Percentiles rank a stretch among this genome's conserved stretches.
These are phyloP conservation scores for Morone chrysops DNA, from an alignment of 2,113 vertebrate genomes.

Conservation along the genomic window DNA sequence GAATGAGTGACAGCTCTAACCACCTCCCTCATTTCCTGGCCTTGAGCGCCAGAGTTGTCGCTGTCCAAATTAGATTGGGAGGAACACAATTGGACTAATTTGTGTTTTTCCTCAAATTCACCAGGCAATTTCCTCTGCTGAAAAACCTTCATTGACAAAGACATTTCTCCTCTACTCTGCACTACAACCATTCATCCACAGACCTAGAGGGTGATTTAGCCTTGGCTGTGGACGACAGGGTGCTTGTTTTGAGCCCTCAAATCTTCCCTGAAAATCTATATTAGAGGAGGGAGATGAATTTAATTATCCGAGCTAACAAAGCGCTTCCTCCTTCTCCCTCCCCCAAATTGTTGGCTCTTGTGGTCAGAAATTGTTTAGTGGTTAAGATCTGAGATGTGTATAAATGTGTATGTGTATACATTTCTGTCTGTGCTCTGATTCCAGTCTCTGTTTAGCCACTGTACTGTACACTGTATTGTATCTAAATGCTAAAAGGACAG, in stretches of 20 bases:
- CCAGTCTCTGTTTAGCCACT: not conserved
- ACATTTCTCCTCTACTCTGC: constrained; percentile 56
- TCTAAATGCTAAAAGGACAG: not conserved
- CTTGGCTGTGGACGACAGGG: constrained; percentile 14
- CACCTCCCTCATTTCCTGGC: constrained; percentile 59
- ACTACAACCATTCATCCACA: constrained; percentile 45
- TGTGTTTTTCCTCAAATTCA: constrained; percentile 79
- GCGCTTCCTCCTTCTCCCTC: constrained; percentile 16
- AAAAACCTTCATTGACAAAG: constrained; percentile 67
- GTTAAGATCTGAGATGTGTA: constrained; percentile 35
- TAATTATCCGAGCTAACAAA: constrained; percentile 65
- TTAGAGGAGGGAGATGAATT: constrained; percentile 55
- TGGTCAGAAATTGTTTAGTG: constrained; percentile 40
- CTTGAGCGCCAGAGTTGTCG: constrained; percentile 40
- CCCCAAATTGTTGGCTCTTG: constrained; percentile 34
- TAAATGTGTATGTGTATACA: constrained; percentile 3
- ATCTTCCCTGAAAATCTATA: constrained; percentile 60
- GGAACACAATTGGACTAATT: constrained; percentile 72
- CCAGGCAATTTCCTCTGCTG: constrained; percentile 66
- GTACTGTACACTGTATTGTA: no score
- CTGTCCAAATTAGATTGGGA: constrained; percentile 69
- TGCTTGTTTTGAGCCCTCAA: constrained; percentile 54
- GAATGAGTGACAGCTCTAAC: constrained; percentile 46
- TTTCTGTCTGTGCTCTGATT: constrained; percentile 1
- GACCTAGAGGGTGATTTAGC: constrained; percentile 37